Evolutionary conservation across 2,888 invertebrate genomes (phyloP).

Genomic region (Drosophila recens): DNA sequence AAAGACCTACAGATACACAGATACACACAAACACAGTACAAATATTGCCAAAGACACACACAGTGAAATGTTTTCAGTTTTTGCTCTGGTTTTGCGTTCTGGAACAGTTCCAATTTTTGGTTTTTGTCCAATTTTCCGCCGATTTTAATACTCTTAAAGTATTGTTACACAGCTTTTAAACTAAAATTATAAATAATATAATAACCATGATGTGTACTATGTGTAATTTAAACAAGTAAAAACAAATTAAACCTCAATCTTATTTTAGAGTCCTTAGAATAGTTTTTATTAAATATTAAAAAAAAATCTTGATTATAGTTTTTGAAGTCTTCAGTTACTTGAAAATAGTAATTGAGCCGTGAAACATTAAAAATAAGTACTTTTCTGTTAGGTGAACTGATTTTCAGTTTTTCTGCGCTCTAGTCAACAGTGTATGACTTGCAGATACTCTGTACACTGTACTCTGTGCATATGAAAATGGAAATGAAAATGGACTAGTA

Average conservation of each 20-base stretch:
- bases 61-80: constrained; percentile 42
- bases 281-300: too few relatives aligned
- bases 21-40: constrained; percentile 25
- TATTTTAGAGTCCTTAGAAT: too few relatives aligned
- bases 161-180: too few relatives aligned
- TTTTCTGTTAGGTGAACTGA: too few relatives aligned
- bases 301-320: too few relatives aligned
- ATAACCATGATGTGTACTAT: too few relatives aligned
- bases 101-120: constrained; percentile 38
- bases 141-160: constrained; percentile 24
- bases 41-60: constrained; percentile 61
- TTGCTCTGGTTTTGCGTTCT: constrained; percentile 25
- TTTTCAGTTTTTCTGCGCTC: too few relatives aligned
- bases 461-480: too few relatives aligned
- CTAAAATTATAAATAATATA: too few relatives aligned
- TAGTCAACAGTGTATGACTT: neutral
- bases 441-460: neutral
- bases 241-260: too few relatives aligned
- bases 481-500: neutral
- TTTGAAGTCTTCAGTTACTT: neutral
- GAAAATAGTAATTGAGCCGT: neutral
- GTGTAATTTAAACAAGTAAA: too few relatives aligned
- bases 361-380: neutral
- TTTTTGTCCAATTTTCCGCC: constrained; percentile 2
- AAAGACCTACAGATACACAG: constrained; percentile 20